These are phyloP conservation scores for Heliangelus exortis DNA, from an alignment of 2,797 vertebrate species.

Conservation along the genomic window DNA sequence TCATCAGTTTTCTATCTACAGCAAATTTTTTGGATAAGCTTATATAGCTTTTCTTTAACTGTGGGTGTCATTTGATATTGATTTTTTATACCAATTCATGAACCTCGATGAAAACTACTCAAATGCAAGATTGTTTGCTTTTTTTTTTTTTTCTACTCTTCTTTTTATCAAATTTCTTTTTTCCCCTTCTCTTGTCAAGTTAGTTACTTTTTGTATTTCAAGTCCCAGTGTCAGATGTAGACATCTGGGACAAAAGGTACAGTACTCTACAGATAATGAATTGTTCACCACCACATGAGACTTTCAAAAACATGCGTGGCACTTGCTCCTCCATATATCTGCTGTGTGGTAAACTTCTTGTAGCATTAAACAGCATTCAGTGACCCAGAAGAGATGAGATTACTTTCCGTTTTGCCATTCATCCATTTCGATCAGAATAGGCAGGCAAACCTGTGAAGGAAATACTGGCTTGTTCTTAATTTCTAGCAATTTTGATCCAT, in stretches of 20 bases:
- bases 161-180: neutral
- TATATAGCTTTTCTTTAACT: neutral
- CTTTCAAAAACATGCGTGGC: neutral
- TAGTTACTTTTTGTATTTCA: neutral
- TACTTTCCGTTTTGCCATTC: neutral
- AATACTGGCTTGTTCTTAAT: neutral
- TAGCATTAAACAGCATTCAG: neutral
- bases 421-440: neutral
- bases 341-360: neutral
- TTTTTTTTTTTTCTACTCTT: neutral
- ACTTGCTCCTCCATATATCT: neutral
- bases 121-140: neutral
- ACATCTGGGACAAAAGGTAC: neutral
- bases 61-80: neutral
- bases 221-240: neutral
- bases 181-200: neutral
- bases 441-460: neutral
- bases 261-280: neutral
- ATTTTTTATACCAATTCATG: neutral
- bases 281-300: neutral
- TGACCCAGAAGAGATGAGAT: neutral
- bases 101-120: neutral
- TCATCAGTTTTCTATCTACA: neutral
- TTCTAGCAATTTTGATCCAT: neutral
- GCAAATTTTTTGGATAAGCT: constrained; percentile 17